These are phyloP conservation scores for Pinna nobilis DNA, from an alignment of 1,140 invertebrate genomes.

Conservation along the genomic window DNA sequence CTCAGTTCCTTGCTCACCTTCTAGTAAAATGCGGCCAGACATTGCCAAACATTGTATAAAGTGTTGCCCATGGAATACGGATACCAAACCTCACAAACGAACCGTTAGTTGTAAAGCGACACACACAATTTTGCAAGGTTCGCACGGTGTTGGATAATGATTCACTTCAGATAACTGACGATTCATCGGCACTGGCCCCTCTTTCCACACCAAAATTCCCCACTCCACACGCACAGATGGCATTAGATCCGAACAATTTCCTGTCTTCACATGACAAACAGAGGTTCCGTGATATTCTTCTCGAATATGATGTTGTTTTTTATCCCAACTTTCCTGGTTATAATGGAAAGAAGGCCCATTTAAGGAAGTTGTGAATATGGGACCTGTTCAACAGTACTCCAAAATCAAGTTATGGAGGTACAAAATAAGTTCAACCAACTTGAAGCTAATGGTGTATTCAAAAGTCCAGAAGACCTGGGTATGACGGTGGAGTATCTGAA, in stretches of 20 bases:
- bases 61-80: too few species aligned
- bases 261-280: too few species aligned
- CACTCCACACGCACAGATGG: slow-evolving; percentile 6
- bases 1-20: too few species aligned
- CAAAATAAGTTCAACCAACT: slow-evolving; percentile 47
- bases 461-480: slow-evolving; percentile 39
- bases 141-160: not conserved
- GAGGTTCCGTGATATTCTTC: not conserved
- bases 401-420: slow-evolving; percentile 13
- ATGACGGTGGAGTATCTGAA: slow-evolving; percentile 36
- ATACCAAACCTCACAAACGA: slow-evolving; percentile 38
- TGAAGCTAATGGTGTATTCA: slow-evolving; percentile 32
- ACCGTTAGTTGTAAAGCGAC: slow-evolving; percentile 14
- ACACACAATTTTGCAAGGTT: slow-evolving; percentile 46
- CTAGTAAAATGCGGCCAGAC: too few species aligned
- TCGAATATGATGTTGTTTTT: slow-evolving; percentile 30
- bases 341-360: slow-evolving; percentile 32
- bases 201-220: not conserved
- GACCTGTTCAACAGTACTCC: slow-evolving; percentile 40
- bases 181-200: not conserved
- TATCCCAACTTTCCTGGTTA: slow-evolving; percentile 29
- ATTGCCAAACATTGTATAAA: too few species aligned
- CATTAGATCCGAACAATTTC: too few species aligned
- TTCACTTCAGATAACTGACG: too few species aligned
- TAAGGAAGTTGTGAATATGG: slow-evolving; percentile 34